Evolutionary conservation across 2,888 invertebrate species (phyloP).

Genomic region (Aromia moschata): DNA sequence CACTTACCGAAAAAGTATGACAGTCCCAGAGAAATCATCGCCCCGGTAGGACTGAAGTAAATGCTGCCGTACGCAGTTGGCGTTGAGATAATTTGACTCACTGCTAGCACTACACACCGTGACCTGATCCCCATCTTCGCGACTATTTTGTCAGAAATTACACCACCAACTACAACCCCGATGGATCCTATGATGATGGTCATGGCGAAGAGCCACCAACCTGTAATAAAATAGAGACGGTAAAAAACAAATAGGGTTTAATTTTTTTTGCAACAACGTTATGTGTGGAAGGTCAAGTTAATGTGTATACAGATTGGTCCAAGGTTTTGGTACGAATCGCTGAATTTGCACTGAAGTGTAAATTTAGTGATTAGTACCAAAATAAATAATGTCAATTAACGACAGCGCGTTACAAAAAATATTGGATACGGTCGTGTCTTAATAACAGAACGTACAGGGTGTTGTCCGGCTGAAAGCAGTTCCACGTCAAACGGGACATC

Average conservation of each 20-base stretch:
- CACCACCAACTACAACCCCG: slow-evolving; percentile 78
- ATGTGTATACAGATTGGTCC: too few species aligned
- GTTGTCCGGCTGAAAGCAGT: too few species aligned
- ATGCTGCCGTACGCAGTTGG: slow-evolving; percentile 88
- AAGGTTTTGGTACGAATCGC: too few species aligned
- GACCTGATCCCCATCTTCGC: slow-evolving; percentile 87
- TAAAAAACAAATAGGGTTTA: not conserved
- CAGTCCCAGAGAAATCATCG: slow-evolving; percentile 87
- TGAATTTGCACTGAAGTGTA: too few species aligned
- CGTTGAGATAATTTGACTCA: slow-evolving; percentile 85
- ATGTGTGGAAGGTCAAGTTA: too few species aligned
- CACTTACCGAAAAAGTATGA: slow-evolving; percentile 87
- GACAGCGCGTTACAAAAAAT: too few species aligned
- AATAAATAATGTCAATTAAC: too few species aligned
- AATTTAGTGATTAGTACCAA: too few species aligned
- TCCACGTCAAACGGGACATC: too few species aligned
- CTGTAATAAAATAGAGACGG: slow-evolving; percentile 32
- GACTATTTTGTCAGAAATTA: slow-evolving; percentile 87
- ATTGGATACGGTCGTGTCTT: too few species aligned
- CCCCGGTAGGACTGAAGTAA: slow-evolving; percentile 82
- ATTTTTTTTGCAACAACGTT: not conserved
- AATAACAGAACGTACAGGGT: too few species aligned
- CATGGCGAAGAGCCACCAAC: slow-evolving; percentile 87
- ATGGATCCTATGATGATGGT: slow-evolving; percentile 81
- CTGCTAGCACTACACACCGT: slow-evolving; percentile 79